A percentile compares a stretch with the other conserved stretches of the same genome.
phyloP scores from a whole-genome alignment of 2,113 vertebrate genomes.

The Gymnarchus niloticus region DNA sequence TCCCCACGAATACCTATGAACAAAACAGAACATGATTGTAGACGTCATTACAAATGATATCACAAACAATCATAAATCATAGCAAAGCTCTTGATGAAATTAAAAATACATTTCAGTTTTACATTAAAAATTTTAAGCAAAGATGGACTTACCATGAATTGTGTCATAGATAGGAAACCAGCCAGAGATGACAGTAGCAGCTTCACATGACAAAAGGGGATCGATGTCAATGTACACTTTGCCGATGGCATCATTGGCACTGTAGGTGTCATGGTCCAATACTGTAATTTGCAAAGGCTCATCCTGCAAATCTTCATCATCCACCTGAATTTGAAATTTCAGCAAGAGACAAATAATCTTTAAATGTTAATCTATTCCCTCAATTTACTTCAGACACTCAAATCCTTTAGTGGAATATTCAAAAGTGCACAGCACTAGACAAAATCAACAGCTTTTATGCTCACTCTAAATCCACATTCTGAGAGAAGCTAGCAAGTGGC shows the following conservation, averaged over 20 bases:
- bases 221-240: slow-evolving; percentile 99
- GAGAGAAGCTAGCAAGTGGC: not conserved
- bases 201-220: slow-evolving; percentile 86
- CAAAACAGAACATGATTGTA: slow-evolving; percentile 28
- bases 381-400: not conserved
- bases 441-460: not conserved
- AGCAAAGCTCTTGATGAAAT: not conserved
- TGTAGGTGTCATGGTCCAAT: slow-evolving; percentile 95
- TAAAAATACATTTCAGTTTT: not conserved
- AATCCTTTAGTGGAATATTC: no score
- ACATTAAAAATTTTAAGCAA: not conserved
- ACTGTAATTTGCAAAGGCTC: slow-evolving; percentile 96
- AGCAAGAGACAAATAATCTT: not conserved
- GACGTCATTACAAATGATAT: not conserved
- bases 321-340: slow-evolving; percentile 67
- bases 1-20: slow-evolving; percentile 88
- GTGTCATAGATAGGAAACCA: slow-evolving; percentile 99
- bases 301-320: slow-evolving; percentile 95
- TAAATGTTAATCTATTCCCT: not conserved
- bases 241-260: slow-evolving; percentile 96
- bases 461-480: not conserved
- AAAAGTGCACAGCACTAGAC: not conserved
- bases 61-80: not conserved
- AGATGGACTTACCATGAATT: slow-evolving; percentile 76
- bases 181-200: slow-evolving; percentile 92